Percentiles rank a stretch among this genome's conserved stretches.
These are phyloP conservation scores for Formica selysi DNA, from an alignment of 1,140 invertebrate genomes.

Conservation along the genomic window DNA sequence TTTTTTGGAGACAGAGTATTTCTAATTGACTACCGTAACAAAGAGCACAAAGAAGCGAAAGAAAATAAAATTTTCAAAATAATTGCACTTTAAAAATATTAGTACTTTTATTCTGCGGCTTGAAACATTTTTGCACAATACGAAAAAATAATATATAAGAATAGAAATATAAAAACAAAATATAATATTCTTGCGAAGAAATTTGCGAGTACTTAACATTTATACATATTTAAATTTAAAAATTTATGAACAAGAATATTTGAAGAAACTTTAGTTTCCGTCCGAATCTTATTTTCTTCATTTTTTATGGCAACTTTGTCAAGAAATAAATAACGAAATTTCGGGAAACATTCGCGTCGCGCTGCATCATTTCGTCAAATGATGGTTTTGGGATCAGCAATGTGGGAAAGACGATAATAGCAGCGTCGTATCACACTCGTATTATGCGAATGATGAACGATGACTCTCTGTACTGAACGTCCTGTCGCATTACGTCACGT, in stretches of 20 bases:
- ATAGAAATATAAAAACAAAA: background rate
- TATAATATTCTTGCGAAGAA: background rate
- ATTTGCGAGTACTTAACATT: background rate
- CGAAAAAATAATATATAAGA: background rate
- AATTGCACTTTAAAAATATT: background rate
- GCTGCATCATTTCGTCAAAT: constrained; percentile 15
- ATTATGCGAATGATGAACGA: constrained; percentile 71
- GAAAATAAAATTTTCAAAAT: constrained; percentile 21
- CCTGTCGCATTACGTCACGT: constrained; percentile 47
- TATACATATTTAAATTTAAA: background rate
- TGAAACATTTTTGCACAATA: background rate
- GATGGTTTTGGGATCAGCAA: constrained; percentile 16
- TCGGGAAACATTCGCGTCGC: background rate
- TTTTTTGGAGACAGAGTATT: constrained; percentile 32
- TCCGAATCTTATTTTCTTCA: background rate
- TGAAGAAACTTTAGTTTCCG: background rate
- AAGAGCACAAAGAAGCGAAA: background rate
- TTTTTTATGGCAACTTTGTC: background rate
- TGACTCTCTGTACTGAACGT: constrained; percentile 63
- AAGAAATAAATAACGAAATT: constrained; percentile 39
- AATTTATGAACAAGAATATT: background rate
- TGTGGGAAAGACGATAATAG: constrained; percentile 55
- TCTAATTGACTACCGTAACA: constrained; percentile 42
- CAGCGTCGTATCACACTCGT: constrained; percentile 10
- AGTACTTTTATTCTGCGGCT: background rate